A percentile compares a stretch with the other conserved stretches of the same genome.
Evolutionary conservation across 2,888 invertebrate species (phyloP).

Genomic region (Drosophila greeni): DNA sequence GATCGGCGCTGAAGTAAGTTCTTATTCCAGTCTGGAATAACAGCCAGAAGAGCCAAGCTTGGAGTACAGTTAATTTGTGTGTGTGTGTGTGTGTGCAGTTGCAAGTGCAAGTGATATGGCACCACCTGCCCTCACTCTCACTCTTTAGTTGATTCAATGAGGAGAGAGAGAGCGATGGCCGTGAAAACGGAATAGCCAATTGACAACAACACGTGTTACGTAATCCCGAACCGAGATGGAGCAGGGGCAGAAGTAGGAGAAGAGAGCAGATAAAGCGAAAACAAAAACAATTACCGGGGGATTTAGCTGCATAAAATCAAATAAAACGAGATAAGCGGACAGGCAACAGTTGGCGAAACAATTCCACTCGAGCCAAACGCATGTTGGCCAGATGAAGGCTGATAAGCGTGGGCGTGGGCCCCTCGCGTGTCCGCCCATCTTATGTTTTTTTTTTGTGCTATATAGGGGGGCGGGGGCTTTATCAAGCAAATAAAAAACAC

Average conservation of each 20-base stretch:
- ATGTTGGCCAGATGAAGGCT: constrained; percentile 28
- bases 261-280: constrained; percentile 24
- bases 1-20: constrained; percentile 76
- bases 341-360: constrained; percentile 11
- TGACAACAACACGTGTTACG: constrained; percentile 46
- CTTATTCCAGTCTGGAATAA: no score
- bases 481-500: constrained; percentile 16
- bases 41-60: not conserved
- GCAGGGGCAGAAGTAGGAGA: not conserved
- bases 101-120: constrained; percentile 1
- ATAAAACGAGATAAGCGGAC: constrained; percentile 29
- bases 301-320: constrained; percentile 26
- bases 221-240: constrained; percentile 17
- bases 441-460: not conserved
- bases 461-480: no score
- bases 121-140: constrained; percentile 13
- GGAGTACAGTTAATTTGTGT: not conserved
- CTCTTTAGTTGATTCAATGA: not conserved
- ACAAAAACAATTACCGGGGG: constrained; percentile 14
- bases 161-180: constrained; percentile 7
- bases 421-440: constrained; percentile 5
- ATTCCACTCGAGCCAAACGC: constrained; percentile 36
- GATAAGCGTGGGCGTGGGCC: constrained; percentile 60
- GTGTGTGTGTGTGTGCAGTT: not conserved
- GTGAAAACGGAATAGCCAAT: constrained; percentile 21